These are phyloP conservation scores for Busseola fusca DNA, from an alignment of 2,888 invertebrate species.

Conservation along the genomic window DNA sequence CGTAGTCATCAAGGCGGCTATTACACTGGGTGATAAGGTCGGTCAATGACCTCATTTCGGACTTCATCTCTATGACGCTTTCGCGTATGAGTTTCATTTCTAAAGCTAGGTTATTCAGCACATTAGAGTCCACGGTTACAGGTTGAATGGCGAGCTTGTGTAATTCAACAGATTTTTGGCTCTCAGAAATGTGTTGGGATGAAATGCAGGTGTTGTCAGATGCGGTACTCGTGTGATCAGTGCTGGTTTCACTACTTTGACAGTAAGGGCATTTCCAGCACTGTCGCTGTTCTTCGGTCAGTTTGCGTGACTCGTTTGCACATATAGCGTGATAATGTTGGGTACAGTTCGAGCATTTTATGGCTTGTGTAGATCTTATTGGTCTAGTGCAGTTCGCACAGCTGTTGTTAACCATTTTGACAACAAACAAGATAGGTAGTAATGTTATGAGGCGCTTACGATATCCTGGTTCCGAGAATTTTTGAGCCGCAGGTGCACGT, in stretches of 20 bases:
- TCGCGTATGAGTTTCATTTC: background rate
- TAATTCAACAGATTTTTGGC: background rate
- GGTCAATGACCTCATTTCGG: background rate
- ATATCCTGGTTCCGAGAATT: too few species aligned
- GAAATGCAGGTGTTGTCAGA: background rate
- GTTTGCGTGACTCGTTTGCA: background rate
- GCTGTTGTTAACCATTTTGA: background rate
- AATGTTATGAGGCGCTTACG: too few species aligned
- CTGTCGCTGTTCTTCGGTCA: background rate
- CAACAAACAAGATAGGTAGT: too few species aligned
- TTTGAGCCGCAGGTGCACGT: too few species aligned
- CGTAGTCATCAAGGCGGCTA: background rate
- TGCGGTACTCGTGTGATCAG: background rate
- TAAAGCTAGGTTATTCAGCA: background rate
- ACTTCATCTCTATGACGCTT: background rate
- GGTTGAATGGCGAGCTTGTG: background rate
- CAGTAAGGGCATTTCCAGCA: background rate
- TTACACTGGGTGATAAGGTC: background rate
- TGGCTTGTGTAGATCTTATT: too few species aligned
- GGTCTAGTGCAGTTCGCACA: background rate
- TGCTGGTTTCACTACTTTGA: background rate
- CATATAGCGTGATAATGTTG: background rate
- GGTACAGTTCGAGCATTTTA: too few species aligned
- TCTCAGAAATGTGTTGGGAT: background rate
- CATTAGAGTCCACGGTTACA: background rate